Evolutionary conservation across 2,797 vertebrate species (phyloP).

Genomic region (Melanotaenia parkinsoni): DNA sequence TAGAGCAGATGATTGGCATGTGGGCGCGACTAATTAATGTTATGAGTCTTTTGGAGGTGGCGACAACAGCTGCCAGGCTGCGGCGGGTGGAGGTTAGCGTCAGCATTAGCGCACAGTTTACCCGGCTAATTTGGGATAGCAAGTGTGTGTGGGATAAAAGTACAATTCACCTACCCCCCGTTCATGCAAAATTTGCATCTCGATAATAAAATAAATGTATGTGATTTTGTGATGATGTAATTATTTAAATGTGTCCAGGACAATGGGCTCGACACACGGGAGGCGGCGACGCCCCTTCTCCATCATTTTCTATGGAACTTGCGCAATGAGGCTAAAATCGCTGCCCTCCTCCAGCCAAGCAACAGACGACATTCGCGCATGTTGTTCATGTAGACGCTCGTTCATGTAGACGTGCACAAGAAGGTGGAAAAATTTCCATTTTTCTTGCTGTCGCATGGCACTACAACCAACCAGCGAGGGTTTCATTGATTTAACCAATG

Average conservation of each 20-base stretch:
- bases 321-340: too few relatives aligned
- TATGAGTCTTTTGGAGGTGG: conserved; percentile 34
- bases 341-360: too few relatives aligned
- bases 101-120: conserved; percentile 37
- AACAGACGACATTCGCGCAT: too few relatives aligned
- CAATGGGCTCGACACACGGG: too few relatives aligned
- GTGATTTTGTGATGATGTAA: neutral
- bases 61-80: conserved; percentile 34
- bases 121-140: conserved; percentile 22
- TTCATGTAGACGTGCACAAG: too few relatives aligned
- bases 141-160: conserved; percentile 1
- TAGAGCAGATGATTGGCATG: conserved; percentile 50
- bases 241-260: neutral
- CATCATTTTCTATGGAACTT: too few relatives aligned
- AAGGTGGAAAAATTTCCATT: too few relatives aligned
- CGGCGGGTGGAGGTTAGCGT: conserved; percentile 26
- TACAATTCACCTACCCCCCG: neutral
- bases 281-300: too few relatives aligned
- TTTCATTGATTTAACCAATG: too few relatives aligned
- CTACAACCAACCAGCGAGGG: too few relatives aligned
- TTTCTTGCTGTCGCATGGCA: too few relatives aligned
- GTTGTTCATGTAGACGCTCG: too few relatives aligned
- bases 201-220: neutral
- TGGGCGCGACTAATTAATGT: conserved; percentile 55
- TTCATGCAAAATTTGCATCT: conserved; percentile 18